phyloP scores from a whole-genome alignment of 1,140 invertebrate genomes.

The Callitettix versicolor region DNA sequence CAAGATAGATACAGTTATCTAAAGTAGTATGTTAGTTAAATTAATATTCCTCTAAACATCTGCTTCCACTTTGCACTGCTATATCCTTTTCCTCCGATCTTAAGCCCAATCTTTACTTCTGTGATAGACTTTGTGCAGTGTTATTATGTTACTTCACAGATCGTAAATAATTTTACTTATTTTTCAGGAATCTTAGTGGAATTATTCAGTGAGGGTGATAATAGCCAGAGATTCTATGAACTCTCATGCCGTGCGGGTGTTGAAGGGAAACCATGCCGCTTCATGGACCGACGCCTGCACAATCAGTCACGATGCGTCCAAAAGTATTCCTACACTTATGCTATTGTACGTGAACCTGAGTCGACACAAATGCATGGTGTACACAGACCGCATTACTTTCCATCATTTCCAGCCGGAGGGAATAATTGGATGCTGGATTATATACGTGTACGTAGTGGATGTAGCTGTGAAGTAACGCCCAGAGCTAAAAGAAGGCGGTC shows the following conservation, averaged over 20 bases:
- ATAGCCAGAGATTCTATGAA: conserved; percentile 55
- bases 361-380: conserved; percentile 33
- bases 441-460: conserved; percentile 64
- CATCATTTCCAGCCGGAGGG: conserved; percentile 36
- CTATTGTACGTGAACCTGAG: conserved; percentile 48
- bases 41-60: too few relatives aligned
- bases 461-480: conserved; percentile 59
- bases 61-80: too few relatives aligned
- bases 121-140: too few relatives aligned
- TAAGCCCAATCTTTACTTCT: too few relatives aligned
- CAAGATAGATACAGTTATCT: too few relatives aligned
- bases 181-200: conserved; percentile 47
- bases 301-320: conserved; percentile 67
- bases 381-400: conserved; percentile 35
- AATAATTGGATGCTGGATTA: conserved; percentile 64
- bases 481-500: conserved; percentile 34
- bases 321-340: conserved; percentile 75
- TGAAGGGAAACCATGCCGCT: conserved; percentile 60
- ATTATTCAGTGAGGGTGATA: conserved; percentile 58
- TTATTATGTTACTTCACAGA: too few relatives aligned
- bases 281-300: conserved; percentile 55
- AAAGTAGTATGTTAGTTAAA: too few relatives aligned
- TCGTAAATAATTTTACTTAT: too few relatives aligned
- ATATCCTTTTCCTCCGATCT: too few relatives aligned
- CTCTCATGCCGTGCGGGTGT: conserved; percentile 61